Conservation (phyloP, 2,888 invertebrate genomes). For the Metacarcinus magister region DNA sequence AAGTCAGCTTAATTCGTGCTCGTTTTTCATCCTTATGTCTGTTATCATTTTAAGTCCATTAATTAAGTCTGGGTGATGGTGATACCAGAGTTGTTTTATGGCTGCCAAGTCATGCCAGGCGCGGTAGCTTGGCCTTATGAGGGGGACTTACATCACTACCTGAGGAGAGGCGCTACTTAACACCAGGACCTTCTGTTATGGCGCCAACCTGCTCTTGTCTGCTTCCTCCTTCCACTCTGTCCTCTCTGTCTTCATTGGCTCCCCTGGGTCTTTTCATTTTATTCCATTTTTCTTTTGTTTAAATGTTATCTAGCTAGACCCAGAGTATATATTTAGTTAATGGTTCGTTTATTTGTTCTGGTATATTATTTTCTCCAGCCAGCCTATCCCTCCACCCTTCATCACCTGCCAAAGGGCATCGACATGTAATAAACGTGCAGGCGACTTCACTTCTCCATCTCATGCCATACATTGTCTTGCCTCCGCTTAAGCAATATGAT, state of each 20-base stretch:
- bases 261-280: too few relatives aligned
- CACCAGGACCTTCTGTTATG: constrained; percentile 4
- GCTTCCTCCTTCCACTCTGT: not conserved
- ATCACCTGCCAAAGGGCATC: not conserved
- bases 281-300: too few relatives aligned
- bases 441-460: not conserved
- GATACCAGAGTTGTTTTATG: constrained; percentile 38
- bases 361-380: not conserved
- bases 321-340: not conserved
- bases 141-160: constrained; percentile 35
- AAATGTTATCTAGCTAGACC: not conserved
- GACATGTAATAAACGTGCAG: not conserved
- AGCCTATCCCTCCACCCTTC: not conserved
- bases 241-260: not conserved
- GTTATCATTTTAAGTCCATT: constrained; percentile 29
- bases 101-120: not conserved
- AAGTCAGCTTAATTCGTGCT: not conserved
- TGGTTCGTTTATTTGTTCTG: not conserved
- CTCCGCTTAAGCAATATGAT: not conserved
- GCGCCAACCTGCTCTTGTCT: not conserved
- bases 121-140: constrained; percentile 33
- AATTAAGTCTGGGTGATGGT: not conserved
- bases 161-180: not conserved
- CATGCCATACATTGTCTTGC: not conserved
- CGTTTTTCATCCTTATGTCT: constrained; percentile 28